Base-by-base conservation (phyloP, 2,888 invertebrate species). In the Tineola bisselliella region DNA sequence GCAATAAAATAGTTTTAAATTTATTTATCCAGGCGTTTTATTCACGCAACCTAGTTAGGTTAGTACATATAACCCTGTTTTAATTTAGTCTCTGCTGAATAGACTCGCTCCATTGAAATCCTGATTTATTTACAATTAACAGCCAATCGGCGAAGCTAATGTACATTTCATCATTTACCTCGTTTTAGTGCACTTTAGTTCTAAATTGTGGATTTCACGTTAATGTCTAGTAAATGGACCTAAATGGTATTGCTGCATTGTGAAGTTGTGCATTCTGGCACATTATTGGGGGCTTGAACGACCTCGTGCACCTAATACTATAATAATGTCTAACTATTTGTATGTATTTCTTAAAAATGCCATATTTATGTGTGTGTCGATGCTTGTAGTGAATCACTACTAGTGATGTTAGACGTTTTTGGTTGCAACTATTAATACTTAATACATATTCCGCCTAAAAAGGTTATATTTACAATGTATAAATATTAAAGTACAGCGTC, bases 251-350 rank as follows among this genome's bases (percentile, higher is more conserved):
- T 66, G 65, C 63, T 70, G 69, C 66, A 72, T 67, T 56, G 68
- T 70, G 66, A 63, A 66, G 33, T 30, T 58, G 60, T 63, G 44
- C 19, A 18, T 38, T 68, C 70, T 67, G 62, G 70, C 62, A 69
- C 72, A 75, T 76, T 76, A 76, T 71, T 65, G 71, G 68, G 25
- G 70, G 69, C 69, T 72, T 70, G 69, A 70, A 73, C 67, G 69
- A 67, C 66, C 71, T 25, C 72, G 71, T 72, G 72, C 72, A 72
- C 74, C 77, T 75, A 77, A 74, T 70, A 72, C 38, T 19, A 8
- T 54, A 33, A 54, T 61, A 57, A 61, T 57, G 61, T 65, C 68
- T 67, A 18, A 54, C 2, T 25, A 54, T 54, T 54, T 25, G 54
- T n/a, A n/a, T n/a, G n/a, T n/a, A n/a, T n/a, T n/a, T n/a, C n/a